Conservation (phyloP, 1,140 invertebrate genomes). For the Neuroterus valhalla region DNA sequence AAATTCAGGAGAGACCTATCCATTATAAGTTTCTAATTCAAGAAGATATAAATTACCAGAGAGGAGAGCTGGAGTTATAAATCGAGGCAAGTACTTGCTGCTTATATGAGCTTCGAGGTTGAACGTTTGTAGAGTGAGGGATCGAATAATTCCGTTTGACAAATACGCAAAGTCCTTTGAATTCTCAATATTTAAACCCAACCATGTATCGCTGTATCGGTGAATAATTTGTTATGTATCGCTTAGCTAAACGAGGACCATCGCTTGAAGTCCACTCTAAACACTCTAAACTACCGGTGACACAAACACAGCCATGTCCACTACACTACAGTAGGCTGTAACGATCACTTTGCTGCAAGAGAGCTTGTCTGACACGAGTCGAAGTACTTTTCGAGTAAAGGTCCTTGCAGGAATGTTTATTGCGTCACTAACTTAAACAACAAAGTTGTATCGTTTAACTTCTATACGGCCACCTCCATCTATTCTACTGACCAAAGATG, state of each 20-base stretch:
- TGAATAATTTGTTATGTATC: conserved; percentile 22
- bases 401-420: conserved; percentile 21
- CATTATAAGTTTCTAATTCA: conserved; percentile 21
- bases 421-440: conserved; percentile 19
- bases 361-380: conserved; percentile 20
- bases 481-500: conserved; percentile 6
- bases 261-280: conserved; percentile 12
- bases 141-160: conserved; percentile 17
- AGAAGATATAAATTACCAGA: neutral
- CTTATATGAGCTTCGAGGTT: neutral
- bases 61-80: conserved; percentile 13
- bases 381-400: conserved; percentile 23
- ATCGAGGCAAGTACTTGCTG: neutral
- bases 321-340: neutral
- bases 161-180: conserved; percentile 16
- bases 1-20: neutral
- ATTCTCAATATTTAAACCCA: neutral
- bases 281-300: conserved; percentile 11
- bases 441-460: conserved; percentile 18
- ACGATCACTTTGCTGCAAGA: conserved; percentile 24
- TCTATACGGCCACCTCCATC: neutral
- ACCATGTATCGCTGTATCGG: neutral
- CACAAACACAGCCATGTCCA: conserved; percentile 20
- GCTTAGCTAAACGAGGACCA: conserved; percentile 12
- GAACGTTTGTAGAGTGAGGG: neutral